A percentile compares a stretch with the other conserved stretches of the same genome.
These are phyloP conservation scores for Psettodes erumei DNA, from an alignment of 2,113 vertebrate species.

Conservation along the genomic window DNA sequence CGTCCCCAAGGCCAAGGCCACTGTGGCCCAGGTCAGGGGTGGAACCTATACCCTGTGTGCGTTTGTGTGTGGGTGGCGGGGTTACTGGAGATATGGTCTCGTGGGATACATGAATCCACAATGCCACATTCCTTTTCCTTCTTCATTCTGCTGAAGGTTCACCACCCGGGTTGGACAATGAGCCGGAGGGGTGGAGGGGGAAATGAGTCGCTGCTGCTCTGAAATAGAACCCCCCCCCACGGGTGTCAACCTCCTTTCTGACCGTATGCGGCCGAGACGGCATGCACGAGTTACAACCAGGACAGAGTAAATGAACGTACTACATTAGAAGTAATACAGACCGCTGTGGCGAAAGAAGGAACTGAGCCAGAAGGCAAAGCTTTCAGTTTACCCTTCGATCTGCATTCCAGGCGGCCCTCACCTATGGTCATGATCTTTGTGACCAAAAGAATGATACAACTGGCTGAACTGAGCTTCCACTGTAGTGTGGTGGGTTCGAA, in stretches of 20 bases:
- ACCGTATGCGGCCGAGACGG: not conserved
- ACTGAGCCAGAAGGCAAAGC: not conserved
- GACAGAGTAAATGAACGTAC: not conserved
- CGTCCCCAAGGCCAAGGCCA: slow-evolving; percentile 13
- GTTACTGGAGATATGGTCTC: slow-evolving; percentile 48
- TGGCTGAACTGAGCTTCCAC: no score
- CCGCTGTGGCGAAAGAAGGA: not conserved
- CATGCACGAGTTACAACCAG: not conserved
- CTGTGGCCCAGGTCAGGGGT: slow-evolving; percentile 60
- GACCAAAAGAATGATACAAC: not conserved
- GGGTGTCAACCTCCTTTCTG: slow-evolving; percentile 8
- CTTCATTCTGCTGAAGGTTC: slow-evolving; percentile 69
- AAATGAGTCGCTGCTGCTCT: slow-evolving; percentile 63
- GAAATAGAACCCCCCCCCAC: slow-evolving; percentile 61
- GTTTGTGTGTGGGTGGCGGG: slow-evolving; percentile 32
- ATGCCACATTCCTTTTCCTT: slow-evolving; percentile 69
- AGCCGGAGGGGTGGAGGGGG: slow-evolving; percentile 58
- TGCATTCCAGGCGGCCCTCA: not conserved
- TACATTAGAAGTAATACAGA: not conserved
- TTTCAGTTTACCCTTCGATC: not conserved
- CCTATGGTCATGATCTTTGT: not conserved
- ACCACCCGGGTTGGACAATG: slow-evolving; percentile 73
- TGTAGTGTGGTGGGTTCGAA: no score
- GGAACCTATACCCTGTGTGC: slow-evolving; percentile 57
- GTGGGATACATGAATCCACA: slow-evolving; percentile 62